Evolutionary conservation across 1,140 invertebrate genomes (phyloP).

Genomic region (Schlechtendalia chinensis): DNA sequence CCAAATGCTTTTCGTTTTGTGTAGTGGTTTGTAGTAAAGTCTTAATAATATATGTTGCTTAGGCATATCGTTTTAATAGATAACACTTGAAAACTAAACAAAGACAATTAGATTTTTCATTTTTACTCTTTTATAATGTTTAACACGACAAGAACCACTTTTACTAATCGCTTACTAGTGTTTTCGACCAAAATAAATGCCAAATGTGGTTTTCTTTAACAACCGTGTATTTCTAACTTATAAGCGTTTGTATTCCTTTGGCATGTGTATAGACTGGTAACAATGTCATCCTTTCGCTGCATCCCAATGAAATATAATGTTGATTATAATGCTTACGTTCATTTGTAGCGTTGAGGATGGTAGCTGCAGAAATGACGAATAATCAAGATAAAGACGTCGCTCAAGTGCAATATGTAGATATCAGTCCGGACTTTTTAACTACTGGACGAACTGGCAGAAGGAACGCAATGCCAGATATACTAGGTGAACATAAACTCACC

Average conservation of each 20-base stretch:
- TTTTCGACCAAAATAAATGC: not conserved
- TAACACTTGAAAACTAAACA: too few relatives aligned
- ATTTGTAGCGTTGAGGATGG: slow-evolving; percentile 39
- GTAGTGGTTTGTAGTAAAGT: too few relatives aligned
- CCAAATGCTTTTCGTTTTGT: too few relatives aligned
- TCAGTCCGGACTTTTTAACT: slow-evolving; percentile 69
- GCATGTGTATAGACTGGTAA: not conserved
- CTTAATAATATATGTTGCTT: too few relatives aligned
- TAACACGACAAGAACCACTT: too few relatives aligned
- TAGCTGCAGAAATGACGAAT: slow-evolving; percentile 46
- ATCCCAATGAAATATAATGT: not conserved
- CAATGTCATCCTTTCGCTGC: not conserved
- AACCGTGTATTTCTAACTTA: not conserved
- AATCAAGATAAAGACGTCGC: slow-evolving; percentile 40
- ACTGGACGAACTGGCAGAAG: slow-evolving; percentile 74
- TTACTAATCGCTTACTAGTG: not conserved
- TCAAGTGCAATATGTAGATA: slow-evolving; percentile 53
- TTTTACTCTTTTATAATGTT: too few relatives aligned
- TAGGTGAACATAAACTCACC: slow-evolving; percentile 65
- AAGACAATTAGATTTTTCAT: too few relatives aligned
- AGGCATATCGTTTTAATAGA: too few relatives aligned
- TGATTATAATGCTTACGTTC: not conserved
- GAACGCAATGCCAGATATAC: slow-evolving; percentile 76
- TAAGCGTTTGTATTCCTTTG: not conserved
- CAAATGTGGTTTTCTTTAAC: slow-evolving; percentile 6